Evolutionary conservation across 1,140 invertebrate genomes (phyloP).

Genomic region (Stratiolaelaps scimitus): DNA sequence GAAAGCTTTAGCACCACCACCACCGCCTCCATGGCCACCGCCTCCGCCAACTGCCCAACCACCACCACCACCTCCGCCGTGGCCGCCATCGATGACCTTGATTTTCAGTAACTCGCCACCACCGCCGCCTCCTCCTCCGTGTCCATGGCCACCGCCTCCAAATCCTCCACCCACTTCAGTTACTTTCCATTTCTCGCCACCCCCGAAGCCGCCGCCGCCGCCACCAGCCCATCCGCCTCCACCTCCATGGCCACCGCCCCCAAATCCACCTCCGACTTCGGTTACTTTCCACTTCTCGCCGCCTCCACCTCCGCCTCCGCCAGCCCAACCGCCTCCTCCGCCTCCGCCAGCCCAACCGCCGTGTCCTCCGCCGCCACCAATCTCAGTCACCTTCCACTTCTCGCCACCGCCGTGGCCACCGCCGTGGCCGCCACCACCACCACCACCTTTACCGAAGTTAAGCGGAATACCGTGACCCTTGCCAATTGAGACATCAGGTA

Average conservation of each 20-base stretch:
- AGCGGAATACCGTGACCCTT: conserved; percentile 18
- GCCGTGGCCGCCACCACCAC: not conserved
- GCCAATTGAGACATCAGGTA: conserved; percentile 2
- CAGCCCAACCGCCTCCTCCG: not conserved
- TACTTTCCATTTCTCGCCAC: no score
- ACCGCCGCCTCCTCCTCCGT: not conserved
- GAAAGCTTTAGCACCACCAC: conserved; percentile 24
- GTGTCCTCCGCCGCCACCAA: not conserved
- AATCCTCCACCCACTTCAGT: not conserved
- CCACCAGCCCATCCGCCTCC: not conserved
- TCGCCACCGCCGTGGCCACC: not conserved
- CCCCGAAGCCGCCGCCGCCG: not conserved
- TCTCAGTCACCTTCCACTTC: conserved; percentile 19
- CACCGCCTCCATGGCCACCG: not conserved
- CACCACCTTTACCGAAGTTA: conserved; percentile 15
- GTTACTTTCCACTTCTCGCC: conserved; percentile 21
- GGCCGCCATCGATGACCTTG: not conserved
- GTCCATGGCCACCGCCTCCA: not conserved
- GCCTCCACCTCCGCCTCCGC: not conserved
- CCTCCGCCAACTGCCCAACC: conserved; percentile 5
- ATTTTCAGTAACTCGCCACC: not conserved
- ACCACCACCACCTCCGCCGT: conserved; percentile 4
- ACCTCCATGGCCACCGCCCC: not conserved
- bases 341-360: not conserved
- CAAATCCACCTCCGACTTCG: conserved; percentile 6